Percentiles rank a stretch among this genome's conserved stretches.
phyloP scores from a whole-genome alignment of 2,888 invertebrate species.

The Cephus rjabovi region DNA sequence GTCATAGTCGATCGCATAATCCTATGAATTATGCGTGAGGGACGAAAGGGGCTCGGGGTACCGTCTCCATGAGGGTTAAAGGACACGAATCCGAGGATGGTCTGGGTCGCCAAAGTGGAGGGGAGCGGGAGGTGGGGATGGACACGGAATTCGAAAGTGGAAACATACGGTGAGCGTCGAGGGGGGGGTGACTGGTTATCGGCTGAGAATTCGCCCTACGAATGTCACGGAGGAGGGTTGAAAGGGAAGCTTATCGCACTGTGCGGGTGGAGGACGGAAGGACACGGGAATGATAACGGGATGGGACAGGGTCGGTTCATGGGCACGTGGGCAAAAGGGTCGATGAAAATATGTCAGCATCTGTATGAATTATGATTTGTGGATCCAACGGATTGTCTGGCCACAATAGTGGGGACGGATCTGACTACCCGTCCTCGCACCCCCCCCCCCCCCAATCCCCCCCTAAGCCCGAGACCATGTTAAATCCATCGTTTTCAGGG shows the following conservation, averaged over 20 bases:
- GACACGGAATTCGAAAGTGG: slow-evolving; percentile 9
- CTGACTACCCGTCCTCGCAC: no score
- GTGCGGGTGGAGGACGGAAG: not conserved
- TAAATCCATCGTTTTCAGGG: no score
- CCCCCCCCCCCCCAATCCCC: no score
- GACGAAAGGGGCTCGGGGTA: not conserved
- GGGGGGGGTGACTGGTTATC: slow-evolving; percentile 13
- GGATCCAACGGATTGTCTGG: not conserved
- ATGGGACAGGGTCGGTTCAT: not conserved
- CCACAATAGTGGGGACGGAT: not conserved
- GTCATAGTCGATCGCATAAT: slow-evolving; percentile 12
- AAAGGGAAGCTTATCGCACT: not conserved
- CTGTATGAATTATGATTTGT: slow-evolving; percentile 1
- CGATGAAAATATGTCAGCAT: not conserved
- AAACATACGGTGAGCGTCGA: slow-evolving; percentile 4
- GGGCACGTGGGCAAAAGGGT: not conserved
- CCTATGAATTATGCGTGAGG: slow-evolving; percentile 10
- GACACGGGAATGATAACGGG: not conserved
- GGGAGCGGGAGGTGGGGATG: slow-evolving; percentile 17
- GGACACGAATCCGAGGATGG: not conserved
- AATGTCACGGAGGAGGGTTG: slow-evolving; percentile 1
- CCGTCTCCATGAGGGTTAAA: not conserved
- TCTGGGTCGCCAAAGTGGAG: not conserved
- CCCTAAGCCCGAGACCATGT: no score
- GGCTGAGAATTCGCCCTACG: slow-evolving; percentile 10